These are phyloP conservation scores for Aphelenchoides besseyi DNA, from an alignment of 1,140 invertebrate genomes.

Conservation along the genomic window DNA sequence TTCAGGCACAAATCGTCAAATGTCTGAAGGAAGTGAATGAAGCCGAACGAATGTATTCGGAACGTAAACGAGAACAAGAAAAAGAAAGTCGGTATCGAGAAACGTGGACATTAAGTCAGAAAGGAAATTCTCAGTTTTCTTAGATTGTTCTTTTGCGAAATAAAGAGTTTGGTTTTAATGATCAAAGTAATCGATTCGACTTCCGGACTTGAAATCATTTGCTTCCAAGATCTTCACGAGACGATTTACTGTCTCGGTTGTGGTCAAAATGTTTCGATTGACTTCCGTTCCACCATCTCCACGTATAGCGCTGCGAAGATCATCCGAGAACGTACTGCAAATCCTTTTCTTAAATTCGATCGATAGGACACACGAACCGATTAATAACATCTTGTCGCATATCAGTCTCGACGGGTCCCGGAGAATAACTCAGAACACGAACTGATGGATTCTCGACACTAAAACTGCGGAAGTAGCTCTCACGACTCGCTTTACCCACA, in stretches of 20 bases:
- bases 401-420: slow-evolving; percentile 84
- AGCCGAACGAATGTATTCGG: slow-evolving; percentile 35
- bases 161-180: slow-evolving; percentile 17
- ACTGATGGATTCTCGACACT: slow-evolving; percentile 76
- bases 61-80: slow-evolving; percentile 22
- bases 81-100: not conserved
- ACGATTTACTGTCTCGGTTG: slow-evolving; percentile 74
- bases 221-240: slow-evolving; percentile 72
- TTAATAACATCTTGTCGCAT: slow-evolving; percentile 73
- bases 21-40: slow-evolving; percentile 43
- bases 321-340: slow-evolving; percentile 68
- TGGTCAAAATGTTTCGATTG: slow-evolving; percentile 71
- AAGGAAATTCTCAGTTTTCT: slow-evolving; percentile 7
- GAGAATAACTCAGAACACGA: slow-evolving; percentile 82
- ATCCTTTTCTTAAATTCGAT: slow-evolving; percentile 66
- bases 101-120: not conserved
- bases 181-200: slow-evolving; percentile 83
- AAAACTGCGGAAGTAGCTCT: slow-evolving; percentile 81
- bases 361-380: no score
- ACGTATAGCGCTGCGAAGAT: slow-evolving; percentile 38
- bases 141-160: slow-evolving; percentile 17
- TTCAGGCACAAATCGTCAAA: slow-evolving; percentile 50
- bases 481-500: slow-evolving; percentile 72
- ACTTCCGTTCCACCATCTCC: slow-evolving; percentile 18
- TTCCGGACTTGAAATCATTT: slow-evolving; percentile 76